Evolutionary conservation across 2,888 invertebrate genomes (phyloP).

Genomic region (Saturnia japonica): DNA sequence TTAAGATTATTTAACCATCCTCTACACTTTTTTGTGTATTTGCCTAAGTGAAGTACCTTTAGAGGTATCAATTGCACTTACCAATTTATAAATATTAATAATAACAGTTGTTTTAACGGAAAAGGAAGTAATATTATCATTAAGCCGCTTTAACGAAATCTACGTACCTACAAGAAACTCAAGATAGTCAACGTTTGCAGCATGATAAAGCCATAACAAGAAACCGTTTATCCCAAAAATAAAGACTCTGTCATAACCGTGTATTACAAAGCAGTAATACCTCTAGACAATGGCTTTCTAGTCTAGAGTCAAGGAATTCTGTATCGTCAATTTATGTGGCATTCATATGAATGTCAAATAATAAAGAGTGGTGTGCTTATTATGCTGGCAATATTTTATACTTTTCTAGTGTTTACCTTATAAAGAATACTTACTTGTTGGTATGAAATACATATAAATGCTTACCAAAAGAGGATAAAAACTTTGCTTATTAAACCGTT

Average conservation of each 20-base stretch:
- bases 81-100: background rate
- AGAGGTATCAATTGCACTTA: background rate
- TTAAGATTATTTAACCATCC: background rate
- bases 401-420: background rate
- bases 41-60: background rate
- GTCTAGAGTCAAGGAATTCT: background rate
- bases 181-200: background rate
- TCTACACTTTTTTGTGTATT: no score
- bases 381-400: background rate
- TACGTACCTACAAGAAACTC: background rate
- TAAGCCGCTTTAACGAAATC: background rate
- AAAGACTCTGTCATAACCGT: background rate
- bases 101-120: conserved; percentile 7
- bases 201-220: background rate
- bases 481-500: background rate
- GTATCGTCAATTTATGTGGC: background rate
- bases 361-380: background rate
- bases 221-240: background rate
- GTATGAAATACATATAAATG: background rate
- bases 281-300: background rate
- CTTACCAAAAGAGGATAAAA: background rate
- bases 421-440: background rate
- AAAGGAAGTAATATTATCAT: conserved; percentile 2
- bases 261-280: background rate
- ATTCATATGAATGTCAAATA: background rate